phyloP scores from a whole-genome alignment of 2,113 vertebrate species.

The Vidua chalybeata region DNA sequence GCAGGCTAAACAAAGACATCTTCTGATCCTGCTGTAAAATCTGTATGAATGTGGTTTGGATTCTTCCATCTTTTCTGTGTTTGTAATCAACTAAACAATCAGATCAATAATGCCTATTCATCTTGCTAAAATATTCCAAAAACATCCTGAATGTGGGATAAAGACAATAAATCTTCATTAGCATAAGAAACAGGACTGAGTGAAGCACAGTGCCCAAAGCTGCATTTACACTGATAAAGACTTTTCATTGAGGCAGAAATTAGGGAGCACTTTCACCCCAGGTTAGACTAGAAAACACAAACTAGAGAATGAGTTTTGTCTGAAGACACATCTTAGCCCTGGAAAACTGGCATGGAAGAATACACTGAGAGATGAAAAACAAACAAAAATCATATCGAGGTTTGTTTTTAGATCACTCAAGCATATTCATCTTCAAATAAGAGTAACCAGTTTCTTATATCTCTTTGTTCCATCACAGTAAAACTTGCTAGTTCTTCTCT shows the following conservation, averaged over 20 bases:
- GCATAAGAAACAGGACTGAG: neutral
- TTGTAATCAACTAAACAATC: neutral
- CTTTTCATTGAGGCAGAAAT: neutral
- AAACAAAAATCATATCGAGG: neutral
- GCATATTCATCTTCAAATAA: neutral
- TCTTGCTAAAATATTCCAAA: neutral
- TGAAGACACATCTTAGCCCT: neutral
- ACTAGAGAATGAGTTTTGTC: neutral
- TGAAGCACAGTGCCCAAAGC: neutral
- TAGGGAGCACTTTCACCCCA: neutral
- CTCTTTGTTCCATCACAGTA: neutral
- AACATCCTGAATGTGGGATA: neutral
- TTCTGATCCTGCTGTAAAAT: neutral
- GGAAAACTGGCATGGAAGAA: neutral
- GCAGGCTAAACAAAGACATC: neutral
- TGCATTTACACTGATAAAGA: neutral
- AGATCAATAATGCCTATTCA: neutral
- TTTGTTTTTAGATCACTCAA: neutral
- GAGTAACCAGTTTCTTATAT: neutral
- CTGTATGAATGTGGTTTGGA: neutral
- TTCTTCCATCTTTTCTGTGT: neutral
- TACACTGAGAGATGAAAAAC: neutral
- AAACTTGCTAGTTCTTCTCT: neutral
- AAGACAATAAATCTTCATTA: neutral
- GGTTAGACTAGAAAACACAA: neutral